Evolutionary conservation across 2,888 invertebrate genomes (phyloP).

Genomic region (Drosophila acutilabella): DNA sequence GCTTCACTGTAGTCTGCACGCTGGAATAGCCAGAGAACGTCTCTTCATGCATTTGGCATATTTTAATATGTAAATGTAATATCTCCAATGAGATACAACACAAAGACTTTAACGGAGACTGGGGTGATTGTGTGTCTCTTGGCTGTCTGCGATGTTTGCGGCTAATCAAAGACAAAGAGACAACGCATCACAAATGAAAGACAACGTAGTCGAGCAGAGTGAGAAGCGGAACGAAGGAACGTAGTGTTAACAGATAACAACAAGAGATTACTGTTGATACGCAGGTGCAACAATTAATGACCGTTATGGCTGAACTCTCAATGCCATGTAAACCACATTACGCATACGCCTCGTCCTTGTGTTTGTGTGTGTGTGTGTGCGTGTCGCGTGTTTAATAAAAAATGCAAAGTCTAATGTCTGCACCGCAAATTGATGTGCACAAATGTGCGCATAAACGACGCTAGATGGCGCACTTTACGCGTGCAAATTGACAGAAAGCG

Average conservation of each 20-base stretch:
- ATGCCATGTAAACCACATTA: constrained; percentile 50
- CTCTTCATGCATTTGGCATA: constrained; percentile 63
- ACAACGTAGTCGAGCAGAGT: background rate
- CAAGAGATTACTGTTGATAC: constrained; percentile 14
- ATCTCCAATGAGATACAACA: constrained; percentile 74
- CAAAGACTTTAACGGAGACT: constrained; percentile 27
- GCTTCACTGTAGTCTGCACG: constrained; percentile 42
- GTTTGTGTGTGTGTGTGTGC: constrained; percentile 1
- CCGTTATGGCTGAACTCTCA: constrained; percentile 27
- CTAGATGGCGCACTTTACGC: constrained; percentile 76
- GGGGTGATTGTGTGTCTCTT: constrained; percentile 27
- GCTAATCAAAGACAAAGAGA: constrained; percentile 76
- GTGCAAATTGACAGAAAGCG: constrained; percentile 70
- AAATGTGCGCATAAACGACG: constrained; percentile 77
- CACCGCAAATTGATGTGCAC: constrained; percentile 77
- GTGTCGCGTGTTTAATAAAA: constrained; percentile 61
- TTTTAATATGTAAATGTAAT: constrained; percentile 81
- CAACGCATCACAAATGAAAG: constrained; percentile 38
- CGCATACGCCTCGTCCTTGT: constrained; percentile 48
- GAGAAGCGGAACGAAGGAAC: background rate
- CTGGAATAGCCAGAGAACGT: constrained; percentile 19
- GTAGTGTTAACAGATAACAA: constrained; percentile 1
- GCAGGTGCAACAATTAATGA: constrained; percentile 64
- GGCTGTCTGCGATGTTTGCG: constrained; percentile 58
- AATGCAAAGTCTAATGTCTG: constrained; percentile 77